Conservation (phyloP, 2,113 vertebrate genomes). For the Oreochromis aureus region DNA sequence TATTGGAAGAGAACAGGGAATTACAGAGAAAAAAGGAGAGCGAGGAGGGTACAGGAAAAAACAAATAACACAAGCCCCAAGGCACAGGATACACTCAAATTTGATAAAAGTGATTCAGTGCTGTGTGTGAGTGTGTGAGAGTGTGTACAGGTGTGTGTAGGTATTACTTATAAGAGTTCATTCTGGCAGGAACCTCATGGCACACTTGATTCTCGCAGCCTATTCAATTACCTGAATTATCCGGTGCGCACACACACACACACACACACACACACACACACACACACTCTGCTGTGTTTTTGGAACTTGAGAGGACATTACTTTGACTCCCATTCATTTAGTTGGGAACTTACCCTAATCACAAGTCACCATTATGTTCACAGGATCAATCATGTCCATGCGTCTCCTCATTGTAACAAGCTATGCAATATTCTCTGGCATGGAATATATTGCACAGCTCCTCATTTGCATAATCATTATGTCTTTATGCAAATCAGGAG, state of each 20-base stretch:
- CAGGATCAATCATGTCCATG: not conserved
- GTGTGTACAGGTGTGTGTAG: not conserved
- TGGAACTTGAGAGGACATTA: not conserved
- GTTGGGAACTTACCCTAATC: not conserved
- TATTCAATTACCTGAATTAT: constrained; percentile 48
- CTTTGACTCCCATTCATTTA: not conserved
- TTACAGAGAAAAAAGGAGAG: not conserved
- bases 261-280: not conserved
- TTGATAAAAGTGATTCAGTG: constrained; percentile 41
- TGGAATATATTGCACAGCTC: not conserved
- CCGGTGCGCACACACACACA: not conserved
- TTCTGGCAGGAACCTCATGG: constrained; percentile 12
- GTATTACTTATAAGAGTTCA: constrained; percentile 11
- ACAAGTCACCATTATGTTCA: not conserved
- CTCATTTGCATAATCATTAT: not conserved
- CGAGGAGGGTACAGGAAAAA: constrained; percentile 2
- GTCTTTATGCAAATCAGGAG: not conserved
- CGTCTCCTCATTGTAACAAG: not conserved
- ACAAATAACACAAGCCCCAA: constrained; percentile 26
- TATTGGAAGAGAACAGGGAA: constrained; percentile 5
- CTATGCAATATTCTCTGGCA: not conserved
- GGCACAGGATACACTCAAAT: constrained; percentile 31
- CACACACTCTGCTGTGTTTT: not conserved
- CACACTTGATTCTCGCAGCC: constrained; percentile 17
- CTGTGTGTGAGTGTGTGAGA: not conserved